phyloP scores from a whole-genome alignment of 2,113 vertebrate genomes.

The Phyllopteryx taeniolatus region DNA sequence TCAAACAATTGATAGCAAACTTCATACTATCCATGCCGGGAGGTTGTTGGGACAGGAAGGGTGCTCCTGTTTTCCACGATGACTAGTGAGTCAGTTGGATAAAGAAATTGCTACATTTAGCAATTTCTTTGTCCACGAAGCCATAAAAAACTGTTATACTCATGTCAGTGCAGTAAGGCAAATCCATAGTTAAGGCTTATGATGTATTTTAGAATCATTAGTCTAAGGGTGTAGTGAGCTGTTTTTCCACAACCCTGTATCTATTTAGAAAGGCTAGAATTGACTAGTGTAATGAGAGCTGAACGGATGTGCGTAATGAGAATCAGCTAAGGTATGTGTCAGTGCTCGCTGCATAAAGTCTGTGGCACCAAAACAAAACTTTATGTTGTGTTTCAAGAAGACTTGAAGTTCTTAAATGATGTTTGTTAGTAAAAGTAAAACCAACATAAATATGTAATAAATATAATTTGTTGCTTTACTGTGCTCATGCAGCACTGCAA shows the following conservation, averaged over 20 bases:
- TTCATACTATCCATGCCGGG: too few relatives aligned
- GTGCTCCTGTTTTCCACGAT: too few relatives aligned
- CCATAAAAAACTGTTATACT: too few relatives aligned
- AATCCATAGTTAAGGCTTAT: neutral
- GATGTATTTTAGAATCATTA: neutral
- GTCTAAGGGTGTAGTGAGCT: neutral
- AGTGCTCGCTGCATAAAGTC: neutral
- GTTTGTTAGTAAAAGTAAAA: neutral
- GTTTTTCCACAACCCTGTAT: conserved; percentile 10
- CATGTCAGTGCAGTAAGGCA: neutral
- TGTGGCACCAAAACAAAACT: neutral
- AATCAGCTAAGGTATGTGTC: neutral
- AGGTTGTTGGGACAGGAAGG: too few relatives aligned
- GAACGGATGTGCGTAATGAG: conserved; percentile 10
- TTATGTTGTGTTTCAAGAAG: neutral
- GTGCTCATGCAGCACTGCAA: neutral
- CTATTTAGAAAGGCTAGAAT: conserved; percentile 4
- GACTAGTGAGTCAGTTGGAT: too few relatives aligned
- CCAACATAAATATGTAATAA: neutral
- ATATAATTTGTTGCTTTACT: neutral
- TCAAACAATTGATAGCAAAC: neutral
- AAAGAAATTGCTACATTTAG: too few relatives aligned
- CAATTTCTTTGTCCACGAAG: too few relatives aligned
- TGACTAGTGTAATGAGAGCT: conserved; percentile 31
- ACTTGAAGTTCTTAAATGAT: neutral